Base-by-base conservation (phyloP, 2,888 invertebrate species). In the Drosophila glabriapex region DNA sequence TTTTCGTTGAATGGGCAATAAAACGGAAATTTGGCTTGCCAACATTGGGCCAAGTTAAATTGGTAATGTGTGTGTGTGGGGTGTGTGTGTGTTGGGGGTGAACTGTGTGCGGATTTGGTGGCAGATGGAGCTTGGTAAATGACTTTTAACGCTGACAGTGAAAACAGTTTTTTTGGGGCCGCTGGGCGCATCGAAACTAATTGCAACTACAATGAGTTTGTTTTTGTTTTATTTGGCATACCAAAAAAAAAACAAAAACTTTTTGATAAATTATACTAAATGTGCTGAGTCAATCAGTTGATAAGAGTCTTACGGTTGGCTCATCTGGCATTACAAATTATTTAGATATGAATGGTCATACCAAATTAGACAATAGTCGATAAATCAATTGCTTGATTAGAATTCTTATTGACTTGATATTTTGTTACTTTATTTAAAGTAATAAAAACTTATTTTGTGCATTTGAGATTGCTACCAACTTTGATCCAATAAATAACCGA, bases 71-170 rank as follows among this genome's bases (percentile, higher is more conserved):
- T 19, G 28, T 19, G 31, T 25, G 25, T 1, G 22, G 6, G 12
- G 10, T 12, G 35, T 19, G 31, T 12, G 41, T 43, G 14, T 46
- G 16, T 46, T 22, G 19, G n/a, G 4, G 25, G 19, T 16, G 19
- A 33, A 28, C 7, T 55, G n/a, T 37, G 28, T 25, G 19, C 19
- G 25, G 25, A 56, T n/a, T 56, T 56, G 14, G 12, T 29, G 37
- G 35, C 39, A 28, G 16, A 33, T 55, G 56, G 53, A 46, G 54
- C 35, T 14, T 70, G 56, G 68, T 61, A 79, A 80, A 80, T 68
- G 80, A 75, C 79, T 80, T 82, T 80, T 70, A 79, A 80, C 82
- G 83, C 73, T 82, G 68, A 78, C 75, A 74, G 66, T 78, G 82
- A 68, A 78, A 82, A 72, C 73, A 25, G 52, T 37, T 31, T 37